These are phyloP conservation scores for Pelecanus crispus DNA, from an alignment of 2,113 vertebrate genomes.

Conservation along the genomic window DNA sequence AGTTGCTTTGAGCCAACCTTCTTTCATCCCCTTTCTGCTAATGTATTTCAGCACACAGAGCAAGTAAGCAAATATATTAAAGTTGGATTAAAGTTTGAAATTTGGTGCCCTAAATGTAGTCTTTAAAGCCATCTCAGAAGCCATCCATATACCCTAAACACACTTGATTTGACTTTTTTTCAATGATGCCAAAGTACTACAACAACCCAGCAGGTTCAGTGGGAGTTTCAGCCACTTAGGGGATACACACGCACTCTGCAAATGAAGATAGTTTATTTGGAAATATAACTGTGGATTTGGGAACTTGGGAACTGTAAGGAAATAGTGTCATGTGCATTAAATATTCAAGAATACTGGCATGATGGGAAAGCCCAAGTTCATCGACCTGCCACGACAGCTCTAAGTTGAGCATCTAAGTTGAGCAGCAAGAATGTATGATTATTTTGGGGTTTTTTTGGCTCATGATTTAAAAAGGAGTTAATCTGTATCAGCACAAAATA, in stretches of 20 bases:
- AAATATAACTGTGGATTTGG: not conserved
- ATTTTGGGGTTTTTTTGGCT: fast-evolving
- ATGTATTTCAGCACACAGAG: not conserved
- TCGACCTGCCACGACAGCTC: not conserved
- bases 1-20: not conserved
- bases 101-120: not conserved
- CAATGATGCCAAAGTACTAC: not conserved
- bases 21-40: not conserved
- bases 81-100: not conserved
- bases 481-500: not conserved
- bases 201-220: not conserved
- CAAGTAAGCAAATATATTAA: not conserved
- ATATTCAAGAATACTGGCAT: not conserved
- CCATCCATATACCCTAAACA: not conserved
- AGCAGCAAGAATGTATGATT: not conserved
- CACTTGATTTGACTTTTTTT: not conserved
- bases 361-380: not conserved
- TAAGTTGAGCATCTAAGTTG: not conserved
- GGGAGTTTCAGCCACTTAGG: not conserved
- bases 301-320: not conserved
- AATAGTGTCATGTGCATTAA: not conserved
- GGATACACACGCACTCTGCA: not conserved
- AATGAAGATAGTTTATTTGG: not conserved
- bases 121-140: not conserved
- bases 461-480: not conserved